Evolutionary conservation across 2,113 vertebrate species (phyloP), one percentile per base, ranked within the genome.

Genomic region (Apeltes quadracus): DNA sequence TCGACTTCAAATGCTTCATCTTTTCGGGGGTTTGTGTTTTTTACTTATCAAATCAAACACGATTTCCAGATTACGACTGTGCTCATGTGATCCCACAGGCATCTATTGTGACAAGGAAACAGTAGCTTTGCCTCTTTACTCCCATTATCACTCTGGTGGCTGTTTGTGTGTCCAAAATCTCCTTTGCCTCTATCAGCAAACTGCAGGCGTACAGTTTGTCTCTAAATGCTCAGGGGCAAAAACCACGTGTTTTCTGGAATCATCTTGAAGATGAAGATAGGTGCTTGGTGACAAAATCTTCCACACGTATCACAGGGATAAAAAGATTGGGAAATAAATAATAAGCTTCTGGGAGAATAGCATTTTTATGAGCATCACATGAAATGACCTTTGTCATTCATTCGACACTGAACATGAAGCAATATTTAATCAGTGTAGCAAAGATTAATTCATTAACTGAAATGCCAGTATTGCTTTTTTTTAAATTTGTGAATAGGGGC

Each of bases 21-120:
- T 39, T 29, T n/a, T 3, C 8, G 3, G 12, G 44, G 29, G 43
- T 83, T 87, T 67, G 12, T 50, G 32, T 71, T 79, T n/a, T 89
- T 79, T 83, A 83, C 86, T 89, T 58, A 79, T 59, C 41, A 81
- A 83, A 82, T 87, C 84, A 88, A 89, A 90, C 48, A 75, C 57
- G 43, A 69, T 72, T 55, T 73, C 23, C 68, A 70, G 74, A 89
- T 88, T 80, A 80, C 53, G 46, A 65, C 20, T 38, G 3, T 14
- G 51, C 58, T 79, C 43, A 51, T 74, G 69, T 82, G 55, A 72
- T 50, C 44, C 43, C 63, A 56, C n/a, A 56, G 69, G 69, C 65
- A 75, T 78, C 27, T 57, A 74, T 23, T 61, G 57, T 69, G 68
- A 84, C 58, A 70, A 68, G 13, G 41, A 81, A 77, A 78, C 56